These are phyloP conservation scores for Idaea straminata DNA, from an alignment of 2,888 invertebrate species.

Conservation along the genomic window DNA sequence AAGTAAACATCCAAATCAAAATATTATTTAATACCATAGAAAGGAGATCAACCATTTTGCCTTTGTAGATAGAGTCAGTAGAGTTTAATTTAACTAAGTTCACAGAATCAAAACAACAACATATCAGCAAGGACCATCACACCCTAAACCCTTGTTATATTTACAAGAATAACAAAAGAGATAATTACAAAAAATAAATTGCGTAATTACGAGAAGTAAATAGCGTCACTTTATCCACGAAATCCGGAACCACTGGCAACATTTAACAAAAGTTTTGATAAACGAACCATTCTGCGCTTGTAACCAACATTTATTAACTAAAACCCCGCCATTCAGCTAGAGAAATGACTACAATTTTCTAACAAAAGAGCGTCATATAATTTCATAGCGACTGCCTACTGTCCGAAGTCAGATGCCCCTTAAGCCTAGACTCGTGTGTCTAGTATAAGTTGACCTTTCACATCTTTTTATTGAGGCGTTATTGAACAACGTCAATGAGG, in stretches of 20 bases:
- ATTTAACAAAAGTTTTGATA: conserved; percentile 19
- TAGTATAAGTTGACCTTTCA: conserved; percentile 29
- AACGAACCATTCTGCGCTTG: conserved; percentile 20
- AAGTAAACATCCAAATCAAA: too few species aligned
- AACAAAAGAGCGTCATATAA: conserved; percentile 44
- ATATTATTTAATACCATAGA: too few species aligned
- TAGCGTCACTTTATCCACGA: conserved; percentile 4
- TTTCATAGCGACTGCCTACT: conserved; percentile 38
- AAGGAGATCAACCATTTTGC: too few species aligned
- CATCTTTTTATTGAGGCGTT: conserved; percentile 12
- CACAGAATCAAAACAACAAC: not conserved
- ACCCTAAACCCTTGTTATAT: not conserved
- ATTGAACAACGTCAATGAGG: conserved; percentile 10
- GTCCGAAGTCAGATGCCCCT: conserved; percentile 25
- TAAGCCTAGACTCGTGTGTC: conserved; percentile 32
- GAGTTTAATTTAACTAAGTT: not conserved
- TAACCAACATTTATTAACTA: conserved; percentile 11
- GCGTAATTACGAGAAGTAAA: conserved; percentile 2
- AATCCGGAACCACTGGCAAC: not conserved
- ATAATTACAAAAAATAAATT: not conserved
- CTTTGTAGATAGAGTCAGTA: not conserved
- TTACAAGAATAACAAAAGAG: not conserved
- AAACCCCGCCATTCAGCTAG: conserved; percentile 23
- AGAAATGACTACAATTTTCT: conserved; percentile 43
- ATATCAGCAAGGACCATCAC: not conserved